Percentiles rank a stretch among this genome's conserved stretches.
Conservation (phyloP, 2,888 invertebrate genomes). For the Acanthococcus lagerstroemiae region DNA sequence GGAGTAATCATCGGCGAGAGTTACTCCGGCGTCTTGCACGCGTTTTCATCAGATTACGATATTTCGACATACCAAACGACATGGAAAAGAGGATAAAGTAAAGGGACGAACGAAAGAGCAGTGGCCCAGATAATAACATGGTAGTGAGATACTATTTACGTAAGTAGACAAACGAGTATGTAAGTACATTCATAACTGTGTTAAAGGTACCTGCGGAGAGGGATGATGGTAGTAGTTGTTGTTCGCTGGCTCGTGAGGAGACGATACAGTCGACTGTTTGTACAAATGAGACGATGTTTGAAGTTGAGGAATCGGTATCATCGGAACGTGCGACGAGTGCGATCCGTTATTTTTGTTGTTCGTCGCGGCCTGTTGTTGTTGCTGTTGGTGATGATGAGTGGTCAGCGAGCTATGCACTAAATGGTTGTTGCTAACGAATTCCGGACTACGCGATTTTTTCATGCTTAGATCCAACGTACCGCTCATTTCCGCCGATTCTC, state of each 20-base stretch:
- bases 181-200: too few relatives aligned
- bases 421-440: conserved; percentile 23
- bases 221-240: conserved; percentile 18
- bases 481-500: conserved; percentile 40
- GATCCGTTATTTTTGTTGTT: conserved; percentile 15
- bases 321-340: conserved; percentile 5
- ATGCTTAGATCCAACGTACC: conserved; percentile 65
- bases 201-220: conserved; percentile 18
- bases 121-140: too few relatives aligned
- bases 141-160: too few relatives aligned
- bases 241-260: conserved; percentile 8
- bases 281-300: conserved; percentile 11
- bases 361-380: neutral
- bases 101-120: too few relatives aligned
- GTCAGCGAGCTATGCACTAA: conserved; percentile 28
- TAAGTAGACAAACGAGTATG: too few relatives aligned
- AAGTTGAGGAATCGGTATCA: conserved; percentile 3
- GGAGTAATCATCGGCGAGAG: too few relatives aligned
- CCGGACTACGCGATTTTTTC: conserved; percentile 51
- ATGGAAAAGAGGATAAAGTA: too few relatives aligned
- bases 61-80: too few relatives aligned
- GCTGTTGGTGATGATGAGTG: conserved; percentile 7
- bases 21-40: too few relatives aligned
- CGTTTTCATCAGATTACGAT: too few relatives aligned
- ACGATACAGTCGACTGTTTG: neutral